Percentiles rank a stretch among this genome's conserved stretches.
Conservation (phyloP, 2,888 invertebrate species). For the Antitype chi region DNA sequence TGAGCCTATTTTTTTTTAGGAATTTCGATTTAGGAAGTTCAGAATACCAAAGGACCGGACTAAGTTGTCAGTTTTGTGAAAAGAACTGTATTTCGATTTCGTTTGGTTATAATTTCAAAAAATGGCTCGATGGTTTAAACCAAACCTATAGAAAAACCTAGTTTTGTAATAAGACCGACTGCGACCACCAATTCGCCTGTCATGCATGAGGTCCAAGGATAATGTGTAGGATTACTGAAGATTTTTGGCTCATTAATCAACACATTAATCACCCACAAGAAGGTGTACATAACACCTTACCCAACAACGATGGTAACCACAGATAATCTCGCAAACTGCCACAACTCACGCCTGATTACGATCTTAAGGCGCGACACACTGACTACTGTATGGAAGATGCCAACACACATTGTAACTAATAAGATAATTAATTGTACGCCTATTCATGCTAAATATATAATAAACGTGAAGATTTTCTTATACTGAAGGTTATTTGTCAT, state of each 20-base stretch:
- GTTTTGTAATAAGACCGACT: not conserved
- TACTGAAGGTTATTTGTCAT: constrained; percentile 37
- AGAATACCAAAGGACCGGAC: too few relatives aligned
- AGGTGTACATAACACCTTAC: constrained; percentile 20
- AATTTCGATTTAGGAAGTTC: too few relatives aligned
- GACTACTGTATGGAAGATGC: constrained; percentile 39
- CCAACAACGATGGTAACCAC: constrained; percentile 24
- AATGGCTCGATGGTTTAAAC: too few relatives aligned
- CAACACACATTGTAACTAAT: constrained; percentile 50
- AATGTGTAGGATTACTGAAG: not conserved
- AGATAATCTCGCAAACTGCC: constrained; percentile 34
- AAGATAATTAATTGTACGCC: constrained; percentile 48
- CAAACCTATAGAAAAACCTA: too few relatives aligned
- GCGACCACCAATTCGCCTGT: not conserved
- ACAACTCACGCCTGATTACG: constrained; percentile 47
- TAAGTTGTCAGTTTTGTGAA: too few relatives aligned
- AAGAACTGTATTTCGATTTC: too few relatives aligned
- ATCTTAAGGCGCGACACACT: constrained; percentile 30
- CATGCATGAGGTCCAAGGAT: not conserved
- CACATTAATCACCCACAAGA: constrained; percentile 1
- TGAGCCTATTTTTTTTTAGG: too few relatives aligned
- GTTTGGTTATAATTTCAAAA: too few relatives aligned
- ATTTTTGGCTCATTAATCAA: not conserved
- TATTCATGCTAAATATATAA: constrained; percentile 29
- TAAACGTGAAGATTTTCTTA: constrained; percentile 43